These are phyloP conservation scores for Aspidapion aeneum DNA, from an alignment of 2,888 invertebrate genomes.

Conservation along the genomic window DNA sequence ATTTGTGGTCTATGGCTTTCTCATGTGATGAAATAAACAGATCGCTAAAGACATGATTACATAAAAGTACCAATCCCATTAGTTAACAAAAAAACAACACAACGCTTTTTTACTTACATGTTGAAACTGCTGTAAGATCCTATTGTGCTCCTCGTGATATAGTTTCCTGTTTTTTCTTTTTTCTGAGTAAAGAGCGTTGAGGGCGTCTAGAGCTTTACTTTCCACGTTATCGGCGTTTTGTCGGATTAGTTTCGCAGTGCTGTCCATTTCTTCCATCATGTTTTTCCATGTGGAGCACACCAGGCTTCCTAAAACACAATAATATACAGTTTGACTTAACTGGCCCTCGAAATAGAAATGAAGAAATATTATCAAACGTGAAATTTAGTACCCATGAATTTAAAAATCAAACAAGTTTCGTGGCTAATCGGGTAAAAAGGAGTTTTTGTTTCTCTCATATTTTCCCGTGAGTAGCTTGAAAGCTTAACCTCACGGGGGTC, in stretches of 20 bases:
- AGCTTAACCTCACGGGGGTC: no score
- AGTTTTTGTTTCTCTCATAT: no score
- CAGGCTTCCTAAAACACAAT: slow-evolving; percentile 54
- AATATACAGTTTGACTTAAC: not conserved
- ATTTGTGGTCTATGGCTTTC: no score
- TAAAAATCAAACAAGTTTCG: no score
- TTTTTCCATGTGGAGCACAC: slow-evolving; percentile 74
- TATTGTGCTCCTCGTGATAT: slow-evolving; percentile 85
- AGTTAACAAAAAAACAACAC: no score
- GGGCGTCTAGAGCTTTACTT: slow-evolving; percentile 75
- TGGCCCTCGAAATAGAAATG: not conserved
- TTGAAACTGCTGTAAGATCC: slow-evolving; percentile 76
- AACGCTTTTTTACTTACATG: slow-evolving; percentile 69
- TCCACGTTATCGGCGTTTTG: slow-evolving; percentile 85
- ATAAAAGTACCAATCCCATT: no score
- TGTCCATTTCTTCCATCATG: slow-evolving; percentile 88
- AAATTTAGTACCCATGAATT: no score
- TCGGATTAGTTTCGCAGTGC: slow-evolving; percentile 74
- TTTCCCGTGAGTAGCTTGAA: no score
- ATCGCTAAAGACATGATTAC: no score
- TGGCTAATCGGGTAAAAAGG: no score
- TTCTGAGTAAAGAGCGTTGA: slow-evolving; percentile 78
- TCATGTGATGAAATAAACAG: no score
- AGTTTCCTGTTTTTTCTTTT: slow-evolving; percentile 81
- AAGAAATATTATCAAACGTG: no score